Evolutionary conservation across 2,888 invertebrate genomes (phyloP).

Genomic region (Geophilus truncorum): DNA sequence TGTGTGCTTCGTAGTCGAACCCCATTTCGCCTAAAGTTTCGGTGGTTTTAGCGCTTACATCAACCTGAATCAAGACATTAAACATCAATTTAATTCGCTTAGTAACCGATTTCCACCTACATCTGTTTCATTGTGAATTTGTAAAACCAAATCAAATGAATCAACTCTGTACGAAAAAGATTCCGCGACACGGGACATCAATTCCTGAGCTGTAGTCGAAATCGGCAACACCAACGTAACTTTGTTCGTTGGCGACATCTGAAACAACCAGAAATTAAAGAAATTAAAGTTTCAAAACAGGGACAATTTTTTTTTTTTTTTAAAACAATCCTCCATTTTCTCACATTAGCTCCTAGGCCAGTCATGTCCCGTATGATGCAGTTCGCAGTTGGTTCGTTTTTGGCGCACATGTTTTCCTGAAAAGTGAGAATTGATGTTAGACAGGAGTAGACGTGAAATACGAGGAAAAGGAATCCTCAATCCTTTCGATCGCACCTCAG

Average conservation of each 20-base stretch:
- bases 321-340: neutral
- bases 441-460: neutral
- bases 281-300: neutral
- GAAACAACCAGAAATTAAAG: neutral
- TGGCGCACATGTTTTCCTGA: conserved; percentile 31
- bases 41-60: conserved; percentile 50
- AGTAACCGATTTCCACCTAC: neutral
- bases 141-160: conserved; percentile 50
- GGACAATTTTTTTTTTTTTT: no score
- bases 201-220: conserved; percentile 50
- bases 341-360: conserved; percentile 40
- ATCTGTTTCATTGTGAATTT: conserved; percentile 38
- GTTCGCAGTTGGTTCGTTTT: conserved; percentile 43
- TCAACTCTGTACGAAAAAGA: conserved; percentile 52
- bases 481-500: neutral
- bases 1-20: conserved; percentile 47
- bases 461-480: neutral
- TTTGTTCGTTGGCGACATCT: conserved; percentile 40
- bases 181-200: conserved; percentile 53
- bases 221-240: conserved; percentile 49
- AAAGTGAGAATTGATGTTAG: neutral
- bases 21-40: conserved; percentile 52
- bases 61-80: conserved; percentile 45
- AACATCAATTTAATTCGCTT: neutral
- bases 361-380: conserved; percentile 53